These are phyloP conservation scores for Centrocercus urophasianus DNA, from an alignment of 2,113 vertebrate genomes.

Conservation along the genomic window DNA sequence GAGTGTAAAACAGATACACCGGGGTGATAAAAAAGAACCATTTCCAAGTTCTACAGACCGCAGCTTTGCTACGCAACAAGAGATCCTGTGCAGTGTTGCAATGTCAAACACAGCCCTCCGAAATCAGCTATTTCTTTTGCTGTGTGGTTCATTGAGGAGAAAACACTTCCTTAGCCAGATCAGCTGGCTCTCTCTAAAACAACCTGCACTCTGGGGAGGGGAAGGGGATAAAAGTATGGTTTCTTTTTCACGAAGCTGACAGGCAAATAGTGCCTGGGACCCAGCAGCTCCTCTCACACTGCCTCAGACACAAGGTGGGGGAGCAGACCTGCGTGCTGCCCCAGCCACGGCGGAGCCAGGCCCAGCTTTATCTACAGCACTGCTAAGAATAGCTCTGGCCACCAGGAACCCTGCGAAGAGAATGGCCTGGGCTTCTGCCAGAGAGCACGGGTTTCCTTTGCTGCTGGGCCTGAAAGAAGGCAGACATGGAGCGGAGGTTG, in stretches of 20 bases:
- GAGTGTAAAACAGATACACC: not conserved
- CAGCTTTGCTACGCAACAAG: not conserved
- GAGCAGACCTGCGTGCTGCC: not conserved
- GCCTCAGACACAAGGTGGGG: not conserved
- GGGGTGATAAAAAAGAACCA: not conserved
- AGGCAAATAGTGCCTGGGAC: not conserved
- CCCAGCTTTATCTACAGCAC: not conserved
- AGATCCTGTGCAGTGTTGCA: not conserved
- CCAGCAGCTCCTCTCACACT: not conserved
- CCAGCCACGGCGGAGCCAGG: not conserved
- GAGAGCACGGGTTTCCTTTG: not conserved
- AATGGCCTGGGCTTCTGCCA: not conserved
- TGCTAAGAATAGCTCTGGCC: not conserved
- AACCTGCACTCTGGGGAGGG: not conserved
- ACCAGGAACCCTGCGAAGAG: not conserved
- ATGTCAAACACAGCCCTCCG: not conserved
- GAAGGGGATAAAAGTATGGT: not conserved
- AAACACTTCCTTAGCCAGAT: not conserved
- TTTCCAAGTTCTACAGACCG: not conserved
- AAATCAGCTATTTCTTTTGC: not conserved
- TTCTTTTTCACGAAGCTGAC: not conserved
- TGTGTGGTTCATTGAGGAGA: not conserved
- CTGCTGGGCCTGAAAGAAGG: not conserved
- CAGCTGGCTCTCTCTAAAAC: slow-evolving; percentile 34
- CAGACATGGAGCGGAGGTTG: not conserved